A percentile compares a stretch with the other conserved stretches of the same genome.
Evolutionary conservation across 2,113 vertebrate species (phyloP).

Genomic region (Brevimyrus niger): DNA sequence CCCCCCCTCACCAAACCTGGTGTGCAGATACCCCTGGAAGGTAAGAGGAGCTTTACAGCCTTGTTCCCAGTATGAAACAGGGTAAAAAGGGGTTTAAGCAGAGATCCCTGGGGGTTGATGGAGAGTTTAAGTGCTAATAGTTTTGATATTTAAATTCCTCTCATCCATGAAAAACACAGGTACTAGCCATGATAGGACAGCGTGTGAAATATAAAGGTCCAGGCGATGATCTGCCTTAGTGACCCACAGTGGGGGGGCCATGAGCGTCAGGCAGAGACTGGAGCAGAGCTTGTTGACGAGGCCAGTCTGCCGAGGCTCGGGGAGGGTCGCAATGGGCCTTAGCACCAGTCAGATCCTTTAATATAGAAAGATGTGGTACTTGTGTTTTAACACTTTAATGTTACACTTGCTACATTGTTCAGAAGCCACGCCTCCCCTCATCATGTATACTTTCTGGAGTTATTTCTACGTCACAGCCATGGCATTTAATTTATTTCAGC

Average conservation of each 20-base stretch:
- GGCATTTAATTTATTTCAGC: not conserved
- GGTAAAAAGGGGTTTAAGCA: not conserved
- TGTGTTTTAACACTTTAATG: not conserved
- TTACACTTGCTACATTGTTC: not conserved
- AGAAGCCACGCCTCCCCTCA: not conserved
- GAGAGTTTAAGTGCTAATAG: not conserved
- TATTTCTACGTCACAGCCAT: not conserved
- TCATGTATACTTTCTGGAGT: not conserved
- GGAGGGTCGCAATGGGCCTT: not conserved
- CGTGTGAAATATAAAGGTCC: not conserved
- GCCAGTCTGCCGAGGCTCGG: not conserved
- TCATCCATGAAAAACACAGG: not conserved
- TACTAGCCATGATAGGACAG: not conserved
- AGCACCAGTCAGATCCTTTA: not conserved
- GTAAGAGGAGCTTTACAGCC: not conserved
- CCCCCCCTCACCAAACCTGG: not conserved
- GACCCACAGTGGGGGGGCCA: not conserved
- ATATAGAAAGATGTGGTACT: not conserved
- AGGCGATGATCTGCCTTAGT: not conserved
- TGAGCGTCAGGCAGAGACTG: not conserved
- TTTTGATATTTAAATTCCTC: not conserved
- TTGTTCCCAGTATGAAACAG: not conserved
- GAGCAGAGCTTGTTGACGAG: not conserved
- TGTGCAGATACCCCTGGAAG: not conserved
- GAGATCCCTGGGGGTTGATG: not conserved